Conservation (phyloP, 1,140 invertebrate species). For the Caenorhabditis tropicalis region DNA sequence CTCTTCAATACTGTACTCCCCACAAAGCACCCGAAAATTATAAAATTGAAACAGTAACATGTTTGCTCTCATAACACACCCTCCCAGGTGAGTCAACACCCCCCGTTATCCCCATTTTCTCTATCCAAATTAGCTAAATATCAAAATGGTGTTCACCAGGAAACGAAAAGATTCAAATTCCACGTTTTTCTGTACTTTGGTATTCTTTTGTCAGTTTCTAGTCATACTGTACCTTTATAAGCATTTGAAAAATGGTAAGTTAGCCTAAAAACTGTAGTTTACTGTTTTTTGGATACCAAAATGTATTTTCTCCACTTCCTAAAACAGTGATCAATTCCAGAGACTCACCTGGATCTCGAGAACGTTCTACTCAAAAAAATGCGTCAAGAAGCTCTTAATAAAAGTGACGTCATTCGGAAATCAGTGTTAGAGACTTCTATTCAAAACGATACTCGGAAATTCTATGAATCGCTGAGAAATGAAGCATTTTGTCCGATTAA, state of each 20-base stretch:
- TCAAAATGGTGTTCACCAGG: not conserved
- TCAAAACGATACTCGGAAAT: not conserved
- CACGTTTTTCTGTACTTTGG: not conserved
- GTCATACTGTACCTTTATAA: not conserved
- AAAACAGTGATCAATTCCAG: no score
- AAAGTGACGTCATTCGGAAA: not conserved
- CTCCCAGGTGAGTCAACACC: not conserved
- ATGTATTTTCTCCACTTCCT: no score
- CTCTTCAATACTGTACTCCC: no score
- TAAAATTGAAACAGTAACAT: no score
- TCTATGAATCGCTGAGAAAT: not conserved
- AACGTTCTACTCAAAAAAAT: not conserved
- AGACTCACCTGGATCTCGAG: not conserved
- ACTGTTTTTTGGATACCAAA: not conserved
- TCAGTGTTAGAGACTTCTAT: not conserved
- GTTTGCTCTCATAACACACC: no score
- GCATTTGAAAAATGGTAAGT: not conserved
- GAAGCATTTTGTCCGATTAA: slow-evolving; percentile 14
- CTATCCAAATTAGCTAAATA: not conserved
- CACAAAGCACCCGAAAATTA: no score
- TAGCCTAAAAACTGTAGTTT: no score
- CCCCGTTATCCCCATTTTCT: not conserved
- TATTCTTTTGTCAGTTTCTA: not conserved
- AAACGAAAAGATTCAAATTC: not conserved
- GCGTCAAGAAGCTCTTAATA: not conserved